These are phyloP conservation scores for Ovibos moschatus DNA, from an alignment of 2,113 vertebrate species.

Conservation along the genomic window DNA sequence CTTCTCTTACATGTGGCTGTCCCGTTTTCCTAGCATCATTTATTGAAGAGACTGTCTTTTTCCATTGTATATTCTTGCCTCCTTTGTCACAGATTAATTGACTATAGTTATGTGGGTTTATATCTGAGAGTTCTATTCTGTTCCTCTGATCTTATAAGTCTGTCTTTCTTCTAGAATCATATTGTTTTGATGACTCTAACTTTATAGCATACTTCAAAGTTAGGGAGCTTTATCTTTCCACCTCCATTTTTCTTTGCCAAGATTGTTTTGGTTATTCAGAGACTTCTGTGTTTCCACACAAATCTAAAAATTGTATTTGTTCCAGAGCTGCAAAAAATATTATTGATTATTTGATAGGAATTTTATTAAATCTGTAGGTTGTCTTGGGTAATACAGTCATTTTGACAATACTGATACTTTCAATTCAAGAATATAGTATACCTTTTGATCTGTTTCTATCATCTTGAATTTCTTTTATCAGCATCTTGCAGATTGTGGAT, in stretches of 20 bases:
- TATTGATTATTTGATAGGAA: neutral
- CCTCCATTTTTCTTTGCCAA: neutral
- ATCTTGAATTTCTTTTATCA: neutral
- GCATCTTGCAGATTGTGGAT: neutral
- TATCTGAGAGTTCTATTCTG: neutral
- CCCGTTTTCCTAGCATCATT: neutral
- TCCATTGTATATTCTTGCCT: neutral
- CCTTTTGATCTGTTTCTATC: neutral
- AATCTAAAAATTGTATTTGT: neutral
- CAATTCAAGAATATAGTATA: neutral
- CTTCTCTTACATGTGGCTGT: neutral
- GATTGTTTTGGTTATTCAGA: neutral
- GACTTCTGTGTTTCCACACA: neutral
- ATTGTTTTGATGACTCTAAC: neutral
- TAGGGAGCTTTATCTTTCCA: neutral
- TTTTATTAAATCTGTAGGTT: neutral
- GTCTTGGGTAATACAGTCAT: neutral
- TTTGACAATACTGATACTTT: neutral
- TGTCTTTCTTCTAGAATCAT: neutral
- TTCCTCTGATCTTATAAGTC: neutral
- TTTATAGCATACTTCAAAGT: neutral
- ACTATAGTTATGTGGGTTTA: neutral
- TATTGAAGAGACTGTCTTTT: neutral
- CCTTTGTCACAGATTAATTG: neutral
- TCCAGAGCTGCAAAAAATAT: neutral